Evolutionary conservation across 2,113 vertebrate species (phyloP), one percentile per base, ranked within the genome.

Genomic region (Cygnus buccinator): DNA sequence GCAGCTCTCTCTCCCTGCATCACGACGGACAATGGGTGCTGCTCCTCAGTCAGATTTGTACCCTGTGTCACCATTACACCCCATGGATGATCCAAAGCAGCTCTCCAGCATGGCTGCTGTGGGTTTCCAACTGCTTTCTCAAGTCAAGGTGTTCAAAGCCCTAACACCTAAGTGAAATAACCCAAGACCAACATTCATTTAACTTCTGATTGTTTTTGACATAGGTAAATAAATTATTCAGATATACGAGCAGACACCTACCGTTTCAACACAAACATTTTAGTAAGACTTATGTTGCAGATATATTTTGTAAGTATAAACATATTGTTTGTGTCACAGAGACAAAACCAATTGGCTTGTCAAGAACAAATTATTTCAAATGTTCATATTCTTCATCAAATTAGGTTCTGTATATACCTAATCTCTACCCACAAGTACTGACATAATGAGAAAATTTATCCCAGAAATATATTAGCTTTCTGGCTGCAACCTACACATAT

Each of bases 361-460:
- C 10, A 81, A 44, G 23, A 81, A 35, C 18, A 62, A 58, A 71
- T 35, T 52, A 72, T 43, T 86, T 65, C 37, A n/a, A 4, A 22
- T 87, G 91, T 85, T 73, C 72, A 67, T 46, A 37, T 26, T 89
- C 35, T 75, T 85, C 37, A 59, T 63, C 82, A 39, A 39, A 81
- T 82, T 65, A 46, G 26, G 15, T 10, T 25, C 84, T 67, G 29
- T 72, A 63, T 11, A 33, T 50, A 75, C 7, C 33, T 76, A 11
- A 70, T 33, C 12, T 65, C 18, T 74, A 61, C 19, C 6, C 5
- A 59, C 2, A 2, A 28, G 7, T 43, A 82, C 76, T 88, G 15
- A 73, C 37, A 48, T 44, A 50, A 50, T 44, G 26, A 89, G 61
- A 73, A 94, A 87, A 72, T 15, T 82, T 58, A 29, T 44, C 35